A percentile compares a stretch with the other conserved stretches of the same genome.
Conservation (phyloP, 2,888 invertebrate genomes). For the Habroteleia sp. region DNA sequence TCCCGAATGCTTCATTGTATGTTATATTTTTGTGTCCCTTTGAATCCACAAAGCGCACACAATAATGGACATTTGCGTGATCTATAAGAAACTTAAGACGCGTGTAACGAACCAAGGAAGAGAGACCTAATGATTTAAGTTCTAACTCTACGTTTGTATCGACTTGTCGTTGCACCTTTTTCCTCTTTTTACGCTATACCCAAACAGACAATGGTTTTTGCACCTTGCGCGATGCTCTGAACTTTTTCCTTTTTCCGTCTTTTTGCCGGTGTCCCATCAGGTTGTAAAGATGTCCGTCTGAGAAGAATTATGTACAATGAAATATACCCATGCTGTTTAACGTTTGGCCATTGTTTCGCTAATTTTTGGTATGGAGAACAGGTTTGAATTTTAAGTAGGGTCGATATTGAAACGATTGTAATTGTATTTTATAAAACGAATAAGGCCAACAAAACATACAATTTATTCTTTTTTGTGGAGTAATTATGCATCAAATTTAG, state of each 20-base stretch:
- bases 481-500: no score
- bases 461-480: no score
- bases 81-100: conserved; percentile 23
- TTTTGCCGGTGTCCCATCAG: conserved; percentile 47
- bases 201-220: conserved; percentile 56
- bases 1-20: conserved; percentile 22
- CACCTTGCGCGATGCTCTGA: conserved; percentile 52
- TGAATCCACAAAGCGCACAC: conserved; percentile 5
- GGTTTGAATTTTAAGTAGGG: conserved; percentile 22
- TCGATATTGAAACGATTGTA: conserved; percentile 3
- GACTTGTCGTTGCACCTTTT: conserved; percentile 43
- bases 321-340: conserved; percentile 42
- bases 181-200: conserved; percentile 36
- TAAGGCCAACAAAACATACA: no score
- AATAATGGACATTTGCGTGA: conserved; percentile 18
- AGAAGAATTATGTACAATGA: conserved; percentile 47
- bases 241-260: conserved; percentile 4
- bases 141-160: conserved; percentile 44
- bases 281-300: conserved; percentile 54
- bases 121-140: conserved; percentile 56
- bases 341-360: conserved; percentile 42
- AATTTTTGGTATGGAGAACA: conserved; percentile 25
- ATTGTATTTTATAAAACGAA: background rate
- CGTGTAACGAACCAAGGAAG: conserved; percentile 51
- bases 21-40: conserved; percentile 26